Evolutionary conservation across 2,888 invertebrate genomes (phyloP).

Genomic region (Calameuta pallipes): DNA sequence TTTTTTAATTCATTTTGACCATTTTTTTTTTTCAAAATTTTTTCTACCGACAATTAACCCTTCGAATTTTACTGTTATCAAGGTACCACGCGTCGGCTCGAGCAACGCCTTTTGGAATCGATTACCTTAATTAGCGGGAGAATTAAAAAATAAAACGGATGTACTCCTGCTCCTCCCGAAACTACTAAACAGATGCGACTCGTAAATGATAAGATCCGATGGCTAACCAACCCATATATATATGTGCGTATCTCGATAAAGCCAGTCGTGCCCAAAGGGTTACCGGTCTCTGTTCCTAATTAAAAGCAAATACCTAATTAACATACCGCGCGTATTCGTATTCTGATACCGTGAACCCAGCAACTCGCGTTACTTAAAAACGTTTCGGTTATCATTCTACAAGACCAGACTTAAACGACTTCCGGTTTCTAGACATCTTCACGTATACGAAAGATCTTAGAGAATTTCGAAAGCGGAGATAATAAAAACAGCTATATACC

Average conservation of each 20-base stretch:
- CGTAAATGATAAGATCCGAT: slow-evolving; percentile 6
- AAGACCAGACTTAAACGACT: neutral
- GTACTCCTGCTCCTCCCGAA: neutral
- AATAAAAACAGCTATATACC: too few species aligned
- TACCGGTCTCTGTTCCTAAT: slow-evolving; percentile 16
- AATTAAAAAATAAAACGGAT: neutral
- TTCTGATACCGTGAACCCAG: neutral
- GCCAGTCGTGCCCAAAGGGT: slow-evolving; percentile 15
- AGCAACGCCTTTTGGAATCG: neutral
- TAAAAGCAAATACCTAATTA: slow-evolving; percentile 19
- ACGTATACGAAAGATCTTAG: neutral
- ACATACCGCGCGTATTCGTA: slow-evolving; percentile 15
- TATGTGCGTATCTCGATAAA: neutral
- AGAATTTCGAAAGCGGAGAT: neutral
- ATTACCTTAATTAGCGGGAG: neutral
- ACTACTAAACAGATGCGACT: slow-evolving; percentile 13
- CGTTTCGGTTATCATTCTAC: neutral
- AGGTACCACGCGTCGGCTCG: neutral
- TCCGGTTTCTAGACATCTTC: neutral
- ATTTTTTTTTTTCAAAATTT: neutral
- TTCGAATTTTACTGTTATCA: neutral
- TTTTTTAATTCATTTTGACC: neutral
- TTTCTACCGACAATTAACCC: neutral
- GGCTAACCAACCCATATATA: slow-evolving; percentile 6
- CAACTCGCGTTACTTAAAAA: neutral